phyloP scores from a whole-genome alignment of 2,797 vertebrate genomes.

The Sebastes baramenuke region DNA sequence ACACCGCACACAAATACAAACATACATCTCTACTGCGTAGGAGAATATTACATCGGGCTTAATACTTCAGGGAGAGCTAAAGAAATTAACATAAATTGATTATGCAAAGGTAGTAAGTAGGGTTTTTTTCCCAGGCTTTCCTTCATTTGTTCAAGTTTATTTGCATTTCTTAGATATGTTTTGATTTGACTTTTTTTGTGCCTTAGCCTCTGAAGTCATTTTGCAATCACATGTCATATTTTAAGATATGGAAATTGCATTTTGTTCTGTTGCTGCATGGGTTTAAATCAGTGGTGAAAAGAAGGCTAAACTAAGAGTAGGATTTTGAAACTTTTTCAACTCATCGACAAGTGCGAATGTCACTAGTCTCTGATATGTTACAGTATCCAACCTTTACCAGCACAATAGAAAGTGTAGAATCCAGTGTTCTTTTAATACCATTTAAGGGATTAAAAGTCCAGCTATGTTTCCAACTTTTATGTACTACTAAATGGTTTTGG shows the following conservation, averaged over 20 bases:
- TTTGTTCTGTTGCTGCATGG: neutral
- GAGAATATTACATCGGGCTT: slow-evolving; percentile 20
- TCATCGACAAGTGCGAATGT: neutral
- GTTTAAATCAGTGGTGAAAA: neutral
- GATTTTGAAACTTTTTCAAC: neutral
- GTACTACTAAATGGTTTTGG: neutral
- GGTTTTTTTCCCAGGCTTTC: neutral
- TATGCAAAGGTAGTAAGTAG: slow-evolving; percentile 25
- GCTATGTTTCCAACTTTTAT: neutral
- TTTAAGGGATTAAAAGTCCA: neutral
- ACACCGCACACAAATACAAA: slow-evolving; percentile 15
- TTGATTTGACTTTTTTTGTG: neutral
- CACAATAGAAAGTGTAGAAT: no score
- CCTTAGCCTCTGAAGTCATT: neutral
- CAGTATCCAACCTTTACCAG: no score
- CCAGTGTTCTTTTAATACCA: no score
- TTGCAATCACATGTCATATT: neutral
- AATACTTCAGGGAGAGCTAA: slow-evolving; percentile 29
- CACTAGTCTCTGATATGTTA: neutral
- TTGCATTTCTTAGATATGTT: neutral
- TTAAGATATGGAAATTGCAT: neutral
- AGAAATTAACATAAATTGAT: slow-evolving; percentile 25
- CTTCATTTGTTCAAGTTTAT: slow-evolving; percentile 13
- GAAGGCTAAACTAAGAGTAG: neutral
- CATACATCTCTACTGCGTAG: slow-evolving; percentile 35